These are phyloP conservation scores for Silurus meridionalis DNA, from an alignment of 2,113 vertebrate species.

Conservation along the genomic window DNA sequence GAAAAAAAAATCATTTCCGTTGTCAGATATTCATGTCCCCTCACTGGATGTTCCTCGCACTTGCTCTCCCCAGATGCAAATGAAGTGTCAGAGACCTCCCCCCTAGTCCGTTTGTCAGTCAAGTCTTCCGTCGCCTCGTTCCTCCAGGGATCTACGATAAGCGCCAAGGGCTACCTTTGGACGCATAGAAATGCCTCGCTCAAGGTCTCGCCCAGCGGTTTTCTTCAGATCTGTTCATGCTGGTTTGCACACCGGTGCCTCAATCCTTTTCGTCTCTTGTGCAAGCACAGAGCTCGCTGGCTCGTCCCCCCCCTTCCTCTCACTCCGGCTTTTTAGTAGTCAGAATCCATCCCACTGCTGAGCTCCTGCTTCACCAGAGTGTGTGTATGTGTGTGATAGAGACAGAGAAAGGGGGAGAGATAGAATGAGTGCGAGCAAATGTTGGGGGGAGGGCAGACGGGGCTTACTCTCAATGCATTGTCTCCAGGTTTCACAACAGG, in stretches of 20 bases:
- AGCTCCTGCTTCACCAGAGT: slow-evolving; percentile 73
- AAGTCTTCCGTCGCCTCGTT: slow-evolving; percentile 60
- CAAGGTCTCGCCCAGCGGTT: slow-evolving; percentile 58
- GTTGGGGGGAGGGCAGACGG: slow-evolving; percentile 44
- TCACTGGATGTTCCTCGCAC: slow-evolving; percentile 59
- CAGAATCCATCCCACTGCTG: slow-evolving; percentile 82
- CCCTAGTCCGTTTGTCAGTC: slow-evolving; percentile 69
- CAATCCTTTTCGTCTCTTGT: slow-evolving; percentile 64
- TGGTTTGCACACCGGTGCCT: slow-evolving; percentile 73
- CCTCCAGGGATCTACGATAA: slow-evolving; percentile 64
- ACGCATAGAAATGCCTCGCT: slow-evolving; percentile 61
- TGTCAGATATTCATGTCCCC: slow-evolving; percentile 63
- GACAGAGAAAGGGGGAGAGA: slow-evolving; percentile 13
- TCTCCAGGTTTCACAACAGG: slow-evolving; percentile 43
- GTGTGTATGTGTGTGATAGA: slow-evolving; percentile 56
- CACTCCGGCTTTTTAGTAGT: slow-evolving; percentile 79
- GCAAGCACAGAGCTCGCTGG: slow-evolving; percentile 54
- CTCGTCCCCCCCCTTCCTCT: slow-evolving; percentile 65
- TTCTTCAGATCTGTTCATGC: slow-evolving; percentile 67
- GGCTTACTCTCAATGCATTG: slow-evolving; percentile 42
- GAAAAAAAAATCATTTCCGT: slow-evolving; percentile 52
- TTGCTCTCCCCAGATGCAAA: slow-evolving; percentile 65
- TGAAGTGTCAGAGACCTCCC: slow-evolving; percentile 74
- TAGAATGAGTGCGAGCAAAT: slow-evolving; percentile 1
- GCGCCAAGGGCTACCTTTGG: slow-evolving; percentile 62